Base-by-base conservation (phyloP, 2,888 invertebrate genomes). In the Polyommatus icarus region DNA sequence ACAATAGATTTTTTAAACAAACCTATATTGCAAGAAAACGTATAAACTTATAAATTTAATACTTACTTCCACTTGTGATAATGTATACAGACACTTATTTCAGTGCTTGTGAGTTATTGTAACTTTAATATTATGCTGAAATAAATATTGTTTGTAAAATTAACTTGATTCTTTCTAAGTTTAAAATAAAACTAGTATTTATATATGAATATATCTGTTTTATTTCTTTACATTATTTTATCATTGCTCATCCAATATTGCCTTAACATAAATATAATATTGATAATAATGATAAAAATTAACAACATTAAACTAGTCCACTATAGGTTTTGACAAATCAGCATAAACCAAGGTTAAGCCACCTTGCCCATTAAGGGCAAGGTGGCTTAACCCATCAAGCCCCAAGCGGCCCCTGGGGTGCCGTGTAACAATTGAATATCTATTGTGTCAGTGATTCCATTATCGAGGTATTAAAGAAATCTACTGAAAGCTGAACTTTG, bases 131-230 rank as follows among this genome's bases (percentile, higher is more conserved):
- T 15, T 29, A 15, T 15, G 29, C 67, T 15, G 67, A 15, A 67
- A 67, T 15, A 67, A 29, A 67, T 59, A 24, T 24, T n/a, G 7
- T 57, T 20, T 57, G 8, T 24, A 24, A 61, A 61, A 61, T 3
- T 12, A 10, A 8, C 20, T 20, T 3, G 61, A 10, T 61, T 61
- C 24, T 24, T 61, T 29, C 15, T 1, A 12, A 61, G 29, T 29
- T 29, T 67, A 67, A 67, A 67, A 67, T 67, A 67, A 67, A 67
- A 67, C 29, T 67, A 67, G 67, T 67, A 15, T 67, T 29, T 67
- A 29, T 67, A 15, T 59, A 12, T 29, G 29, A 29, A 15, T 29
- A 67, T 29, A 67, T 67, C 67, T 67, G 67, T 67, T 67, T 67
- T 32, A 67, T 67, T 67, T 67, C 5, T 32, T 67, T 24, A 61